A percentile compares a stretch with the other conserved stretches of the same genome.
Conservation (phyloP, 2,888 invertebrate genomes). For the Aricia artaxerxes region DNA sequence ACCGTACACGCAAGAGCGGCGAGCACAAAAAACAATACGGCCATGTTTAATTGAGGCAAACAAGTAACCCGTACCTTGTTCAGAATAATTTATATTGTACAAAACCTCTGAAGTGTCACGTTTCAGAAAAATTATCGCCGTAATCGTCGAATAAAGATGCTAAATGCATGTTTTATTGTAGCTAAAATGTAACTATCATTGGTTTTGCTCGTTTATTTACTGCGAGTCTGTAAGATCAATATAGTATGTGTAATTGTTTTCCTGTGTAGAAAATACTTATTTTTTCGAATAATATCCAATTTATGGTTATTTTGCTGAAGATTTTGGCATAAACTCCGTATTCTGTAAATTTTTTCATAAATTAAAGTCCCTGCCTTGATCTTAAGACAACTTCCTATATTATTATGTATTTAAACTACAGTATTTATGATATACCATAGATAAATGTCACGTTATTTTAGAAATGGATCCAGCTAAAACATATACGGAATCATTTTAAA, state of each 20-base stretch:
- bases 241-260: neutral
- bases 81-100: conserved; percentile 40
- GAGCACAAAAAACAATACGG: conserved; percentile 11
- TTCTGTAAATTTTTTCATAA: too few species aligned
- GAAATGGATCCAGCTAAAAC: neutral
- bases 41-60: conserved; percentile 25
- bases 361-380: too few species aligned
- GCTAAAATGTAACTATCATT: neutral
- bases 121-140: conserved; percentile 48
- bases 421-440: too few species aligned
- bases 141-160: conserved; percentile 1
- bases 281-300: too few species aligned
- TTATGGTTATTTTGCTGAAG: too few species aligned
- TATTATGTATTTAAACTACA: too few species aligned
- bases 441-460: neutral
- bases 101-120: conserved; percentile 54
- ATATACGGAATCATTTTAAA: neutral
- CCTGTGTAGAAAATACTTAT: too few species aligned
- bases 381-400: too few species aligned
- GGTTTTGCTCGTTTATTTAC: neutral
- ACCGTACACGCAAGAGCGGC: conserved; percentile 9
- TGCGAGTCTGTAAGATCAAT: neutral
- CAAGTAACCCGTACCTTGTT: conserved; percentile 5
- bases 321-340: too few species aligned
- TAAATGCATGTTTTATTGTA: neutral